Percentiles rank a stretch among this genome's conserved stretches.
Evolutionary conservation across 2,797 vertebrate genomes (phyloP).

Genomic region (Onychomys arenicola): DNA sequence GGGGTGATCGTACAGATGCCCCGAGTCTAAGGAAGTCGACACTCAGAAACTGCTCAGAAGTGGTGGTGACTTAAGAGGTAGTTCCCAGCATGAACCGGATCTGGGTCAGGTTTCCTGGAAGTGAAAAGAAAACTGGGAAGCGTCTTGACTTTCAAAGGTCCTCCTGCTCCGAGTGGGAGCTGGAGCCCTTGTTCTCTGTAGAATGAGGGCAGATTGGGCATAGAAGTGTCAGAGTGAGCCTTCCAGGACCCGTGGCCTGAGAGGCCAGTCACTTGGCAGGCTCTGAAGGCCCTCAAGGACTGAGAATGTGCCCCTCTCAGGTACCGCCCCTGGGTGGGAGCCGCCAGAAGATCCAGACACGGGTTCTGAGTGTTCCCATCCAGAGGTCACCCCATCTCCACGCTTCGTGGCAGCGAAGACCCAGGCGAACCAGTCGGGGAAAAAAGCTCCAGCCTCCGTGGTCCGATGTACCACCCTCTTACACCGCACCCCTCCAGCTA

Average conservation of each 20-base stretch:
- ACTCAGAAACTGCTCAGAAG: not conserved
- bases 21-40: not conserved
- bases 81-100: not conserved
- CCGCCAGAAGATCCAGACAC: constrained; percentile 85
- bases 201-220: not conserved
- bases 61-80: not conserved
- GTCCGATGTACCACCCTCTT: constrained; percentile 88
- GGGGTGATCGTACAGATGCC: not conserved
- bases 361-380: constrained; percentile 89
- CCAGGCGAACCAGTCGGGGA: constrained; percentile 88
- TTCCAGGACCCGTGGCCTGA: constrained; percentile 3
- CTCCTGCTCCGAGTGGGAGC: not conserved
- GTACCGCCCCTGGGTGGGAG: constrained; percentile 82
- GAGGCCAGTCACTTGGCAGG: not conserved
- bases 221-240: not conserved
- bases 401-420: constrained; percentile 91
- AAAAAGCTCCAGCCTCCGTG: constrained; percentile 87
- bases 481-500: constrained; percentile 87
- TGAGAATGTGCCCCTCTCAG: constrained; percentile 78
- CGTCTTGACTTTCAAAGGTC: not conserved
- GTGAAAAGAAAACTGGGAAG: not conserved
- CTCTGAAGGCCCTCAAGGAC: constrained; percentile 22
- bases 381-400: constrained; percentile 90
- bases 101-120: not conserved
- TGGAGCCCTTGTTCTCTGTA: not conserved